phyloP scores from a whole-genome alignment of 2,888 invertebrate genomes.

The Stenichneumon culpator region DNA sequence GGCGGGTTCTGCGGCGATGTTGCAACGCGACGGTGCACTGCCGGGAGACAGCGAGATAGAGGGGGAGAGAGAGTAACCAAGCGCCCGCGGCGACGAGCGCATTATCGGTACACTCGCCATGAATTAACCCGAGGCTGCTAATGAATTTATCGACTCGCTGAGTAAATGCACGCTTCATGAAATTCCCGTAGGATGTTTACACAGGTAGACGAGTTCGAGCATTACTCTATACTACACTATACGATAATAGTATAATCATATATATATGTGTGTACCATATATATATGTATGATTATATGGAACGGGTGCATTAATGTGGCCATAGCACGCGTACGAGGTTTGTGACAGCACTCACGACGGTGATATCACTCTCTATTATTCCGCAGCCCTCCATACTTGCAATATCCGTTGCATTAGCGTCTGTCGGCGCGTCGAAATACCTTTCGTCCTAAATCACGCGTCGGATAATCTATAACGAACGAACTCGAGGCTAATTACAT shows the following conservation, averaged over 20 bases:
- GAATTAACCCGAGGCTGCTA: constrained; percentile 64
- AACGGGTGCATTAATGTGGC: neutral
- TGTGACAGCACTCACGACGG: constrained; percentile 21
- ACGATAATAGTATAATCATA: constrained; percentile 23
- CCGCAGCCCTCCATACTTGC: neutral
- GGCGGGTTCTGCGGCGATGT: neutral
- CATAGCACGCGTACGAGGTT: neutral
- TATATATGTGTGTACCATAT: neutral
- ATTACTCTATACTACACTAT: constrained; percentile 19
- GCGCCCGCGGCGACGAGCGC: constrained; percentile 52
- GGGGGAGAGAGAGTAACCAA: constrained; percentile 53
- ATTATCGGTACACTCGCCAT: constrained; percentile 66
- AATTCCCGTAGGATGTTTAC: constrained; percentile 65
- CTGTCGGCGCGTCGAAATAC: neutral
- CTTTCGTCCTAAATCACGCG: constrained; percentile 6
- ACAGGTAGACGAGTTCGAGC: constrained; percentile 55
- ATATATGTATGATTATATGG: neutral
- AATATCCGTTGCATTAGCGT: constrained; percentile 1
- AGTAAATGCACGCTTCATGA: constrained; percentile 65
- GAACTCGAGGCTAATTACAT: neutral
- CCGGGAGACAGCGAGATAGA: neutral
- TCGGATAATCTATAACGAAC: neutral
- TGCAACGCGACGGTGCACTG: neutral
- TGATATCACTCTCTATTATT: neutral
- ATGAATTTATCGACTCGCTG: constrained; percentile 68